phyloP scores from a whole-genome alignment of 2,888 invertebrate species.

The Leptinotarsa haldemani region DNA sequence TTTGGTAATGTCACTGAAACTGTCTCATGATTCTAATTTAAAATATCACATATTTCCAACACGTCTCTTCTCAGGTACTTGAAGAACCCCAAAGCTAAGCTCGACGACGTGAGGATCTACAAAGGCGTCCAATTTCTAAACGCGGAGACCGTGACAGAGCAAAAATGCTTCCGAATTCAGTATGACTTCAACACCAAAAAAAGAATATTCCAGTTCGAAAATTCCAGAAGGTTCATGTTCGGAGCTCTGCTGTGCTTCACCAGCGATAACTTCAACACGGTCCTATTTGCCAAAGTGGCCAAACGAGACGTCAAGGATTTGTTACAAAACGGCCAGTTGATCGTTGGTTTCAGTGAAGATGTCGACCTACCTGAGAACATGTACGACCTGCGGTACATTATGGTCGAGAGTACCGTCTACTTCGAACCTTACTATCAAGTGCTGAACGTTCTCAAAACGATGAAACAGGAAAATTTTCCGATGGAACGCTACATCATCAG shows the following conservation, averaged over 20 bases:
- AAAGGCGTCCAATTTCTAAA: conserved; percentile 36
- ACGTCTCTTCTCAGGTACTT: conserved; percentile 39
- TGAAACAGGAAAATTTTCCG: conserved; percentile 72
- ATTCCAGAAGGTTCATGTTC: conserved; percentile 73
- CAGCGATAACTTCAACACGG: conserved; percentile 74
- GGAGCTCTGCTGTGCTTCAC: conserved; percentile 82
- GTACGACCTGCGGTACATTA: conserved; percentile 67
- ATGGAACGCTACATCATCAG: conserved; percentile 78
- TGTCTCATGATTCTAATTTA: too few species aligned
- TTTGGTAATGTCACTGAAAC: too few species aligned
- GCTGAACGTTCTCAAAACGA: conserved; percentile 74
- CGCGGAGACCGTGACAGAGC: conserved; percentile 44
- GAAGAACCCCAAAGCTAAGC: conserved; percentile 36
- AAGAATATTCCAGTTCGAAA: conserved; percentile 64
- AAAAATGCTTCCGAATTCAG: conserved; percentile 45
- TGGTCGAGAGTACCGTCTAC: conserved; percentile 83
- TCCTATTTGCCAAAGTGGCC: conserved; percentile 77
- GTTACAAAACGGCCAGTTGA: conserved; percentile 69
- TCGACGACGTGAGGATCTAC: conserved; percentile 37
- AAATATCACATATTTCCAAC: too few species aligned
- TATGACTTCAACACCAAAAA: conserved; percentile 49
- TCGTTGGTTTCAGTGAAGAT: conserved; percentile 58
- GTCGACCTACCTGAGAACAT: conserved; percentile 28
- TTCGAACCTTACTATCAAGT: conserved; percentile 86
- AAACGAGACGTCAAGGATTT: conserved; percentile 68